A percentile compares a stretch with the other conserved stretches of the same genome.
These are phyloP conservation scores for Pavo muticus DNA, from an alignment of 2,113 vertebrate species.

Conservation along the genomic window DNA sequence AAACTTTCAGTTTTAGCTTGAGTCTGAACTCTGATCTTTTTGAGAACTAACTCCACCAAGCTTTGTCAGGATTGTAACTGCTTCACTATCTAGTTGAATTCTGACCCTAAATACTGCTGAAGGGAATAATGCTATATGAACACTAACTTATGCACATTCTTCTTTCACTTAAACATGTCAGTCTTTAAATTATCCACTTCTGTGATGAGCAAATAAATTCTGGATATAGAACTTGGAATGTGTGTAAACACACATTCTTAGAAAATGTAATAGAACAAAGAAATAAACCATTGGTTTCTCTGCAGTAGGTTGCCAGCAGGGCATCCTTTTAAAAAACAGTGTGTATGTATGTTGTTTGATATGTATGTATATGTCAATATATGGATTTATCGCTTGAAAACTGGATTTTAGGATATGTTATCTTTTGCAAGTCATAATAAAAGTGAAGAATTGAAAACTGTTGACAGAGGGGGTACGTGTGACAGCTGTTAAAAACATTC, in stretches of 20 bases:
- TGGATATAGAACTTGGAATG: background rate
- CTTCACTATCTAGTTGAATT: background rate
- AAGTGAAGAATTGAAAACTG: background rate
- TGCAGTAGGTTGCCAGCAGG: background rate
- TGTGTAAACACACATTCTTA: background rate
- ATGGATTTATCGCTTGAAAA: background rate
- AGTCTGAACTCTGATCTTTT: background rate
- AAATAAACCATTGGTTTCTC: background rate
- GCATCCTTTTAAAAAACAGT: background rate
- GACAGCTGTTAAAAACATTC: background rate
- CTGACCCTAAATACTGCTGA: background rate
- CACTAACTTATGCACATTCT: background rate
- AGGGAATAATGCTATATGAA: background rate
- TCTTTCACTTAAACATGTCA: background rate
- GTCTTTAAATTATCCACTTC: background rate
- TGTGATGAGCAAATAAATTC: background rate
- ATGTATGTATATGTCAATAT: background rate
- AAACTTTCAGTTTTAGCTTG: background rate
- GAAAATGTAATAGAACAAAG: background rate
- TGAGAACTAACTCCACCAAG: background rate
- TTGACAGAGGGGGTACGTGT: background rate
- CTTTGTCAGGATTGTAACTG: background rate
- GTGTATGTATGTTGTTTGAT: background rate
- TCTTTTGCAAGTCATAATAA: background rate
- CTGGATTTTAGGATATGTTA: background rate